Percentiles rank a stretch among this genome's conserved stretches.
Evolutionary conservation across 2,113 vertebrate genomes (phyloP).

Genomic region (Speoplatyrhinus poulsoni): DNA sequence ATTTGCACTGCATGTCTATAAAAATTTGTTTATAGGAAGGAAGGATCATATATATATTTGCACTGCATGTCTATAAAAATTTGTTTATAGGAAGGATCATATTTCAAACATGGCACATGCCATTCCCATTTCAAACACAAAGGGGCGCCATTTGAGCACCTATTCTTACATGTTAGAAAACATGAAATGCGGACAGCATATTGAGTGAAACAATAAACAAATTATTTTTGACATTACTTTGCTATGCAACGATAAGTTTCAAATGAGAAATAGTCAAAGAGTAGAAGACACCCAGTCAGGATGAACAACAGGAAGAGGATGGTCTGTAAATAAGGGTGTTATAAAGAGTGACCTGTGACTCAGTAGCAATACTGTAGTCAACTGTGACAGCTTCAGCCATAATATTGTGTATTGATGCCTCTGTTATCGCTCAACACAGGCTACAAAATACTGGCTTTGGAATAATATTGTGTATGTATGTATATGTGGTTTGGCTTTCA

Average conservation of each 20-base stretch:
- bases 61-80: too few species aligned
- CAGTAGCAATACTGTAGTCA: too few species aligned
- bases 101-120: neutral
- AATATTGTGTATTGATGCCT: neutral
- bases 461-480: slow-evolving; percentile 28
- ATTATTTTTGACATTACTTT: too few species aligned
- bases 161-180: neutral
- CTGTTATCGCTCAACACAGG: neutral
- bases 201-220: neutral
- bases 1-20: too few species aligned
- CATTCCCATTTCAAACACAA: slow-evolving; percentile 18
- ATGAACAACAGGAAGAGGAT: too few species aligned
- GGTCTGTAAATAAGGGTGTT: too few species aligned
- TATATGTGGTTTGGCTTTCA: slow-evolving; percentile 59
- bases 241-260: too few species aligned
- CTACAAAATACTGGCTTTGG: neutral
- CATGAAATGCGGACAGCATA: neutral
- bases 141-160: slow-evolving; percentile 33
- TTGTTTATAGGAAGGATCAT: too few species aligned
- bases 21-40: too few species aligned
- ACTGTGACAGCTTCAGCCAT: too few species aligned
- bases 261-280: too few species aligned
- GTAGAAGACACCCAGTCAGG: neutral
- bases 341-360: too few species aligned
- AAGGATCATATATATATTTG: neutral